Conservation (phyloP, 2,113 vertebrate species). For the Oenanthe oenanthe region DNA sequence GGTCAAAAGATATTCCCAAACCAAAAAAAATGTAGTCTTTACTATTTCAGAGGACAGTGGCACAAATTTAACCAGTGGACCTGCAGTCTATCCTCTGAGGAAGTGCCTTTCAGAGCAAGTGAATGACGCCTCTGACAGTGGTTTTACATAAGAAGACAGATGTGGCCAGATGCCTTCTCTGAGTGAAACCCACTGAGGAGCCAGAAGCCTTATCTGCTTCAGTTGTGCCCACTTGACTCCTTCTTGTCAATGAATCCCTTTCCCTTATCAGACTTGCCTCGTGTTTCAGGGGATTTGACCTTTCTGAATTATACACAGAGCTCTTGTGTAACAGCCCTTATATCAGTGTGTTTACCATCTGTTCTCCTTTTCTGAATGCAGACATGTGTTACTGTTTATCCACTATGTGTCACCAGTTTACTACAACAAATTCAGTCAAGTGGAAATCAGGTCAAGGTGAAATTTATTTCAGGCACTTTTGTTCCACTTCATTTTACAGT, state of each 20-base stretch:
- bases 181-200: not conserved
- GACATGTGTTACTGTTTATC: conserved; percentile 71
- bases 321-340: conserved; percentile 62
- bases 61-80: not conserved
- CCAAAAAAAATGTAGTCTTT: not conserved
- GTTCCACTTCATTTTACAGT: conserved; percentile 59
- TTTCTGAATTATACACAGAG: conserved; percentile 57
- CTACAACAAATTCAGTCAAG: conserved; percentile 71
- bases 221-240: conserved; percentile 2
- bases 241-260: conserved; percentile 27
- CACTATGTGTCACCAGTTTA: conserved; percentile 75
- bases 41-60: not conserved
- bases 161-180: not conserved
- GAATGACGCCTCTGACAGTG: not conserved
- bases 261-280: conserved; percentile 21
- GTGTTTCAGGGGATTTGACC: conserved; percentile 47
- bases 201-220: not conserved
- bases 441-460: conserved; percentile 73
- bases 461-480: conserved; percentile 71
- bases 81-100: not conserved
- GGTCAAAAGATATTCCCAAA: not conserved
- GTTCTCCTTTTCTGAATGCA: conserved; percentile 59
- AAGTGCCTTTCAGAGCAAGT: not conserved
- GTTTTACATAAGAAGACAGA: not conserved
- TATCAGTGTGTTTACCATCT: conserved; percentile 71